Base-by-base conservation (phyloP, 1,140 invertebrate species). In the Globodera ellingtonae region DNA sequence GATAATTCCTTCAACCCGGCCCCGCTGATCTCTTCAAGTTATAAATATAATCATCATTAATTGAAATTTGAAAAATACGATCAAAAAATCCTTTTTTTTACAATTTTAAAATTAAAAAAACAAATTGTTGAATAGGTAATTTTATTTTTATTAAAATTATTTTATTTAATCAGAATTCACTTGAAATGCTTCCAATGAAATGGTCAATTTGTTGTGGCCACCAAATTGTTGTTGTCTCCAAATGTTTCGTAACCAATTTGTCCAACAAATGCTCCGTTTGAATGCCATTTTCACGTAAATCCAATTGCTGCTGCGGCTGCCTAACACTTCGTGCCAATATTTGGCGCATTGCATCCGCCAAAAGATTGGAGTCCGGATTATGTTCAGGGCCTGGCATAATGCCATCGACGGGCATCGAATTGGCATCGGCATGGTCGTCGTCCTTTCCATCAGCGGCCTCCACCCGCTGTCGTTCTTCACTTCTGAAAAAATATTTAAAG, bases 301-400 rank as follows among this genome's bases (percentile, higher is more conserved):
- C 15, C 18, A 21, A 44, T 67, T 7, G n/a, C 66, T 18, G n/a
- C 66, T 1, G n/a, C 18, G 18, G 66, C n/a, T 15, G 56, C 56
- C 4, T 15, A 59, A 59, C 56, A 67, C 5, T 67, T 67, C 66
- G 67, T 18, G 67, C 67, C 67, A 70, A 70, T 21, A 70, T 70
- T 21, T 70, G 18, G 67, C 67, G 67, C 67, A 70, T 70, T 70
- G 67, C 67, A 47, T 70, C 67, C 24, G 67, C 67, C 46, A 59
- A 59, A 59, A 59, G 50, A 13, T 52, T 52, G 46, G 67, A 70
- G 46, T 70, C 67, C 7, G 67, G 18, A 70, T 9, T 59, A 35
- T 70, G n/a, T 70, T 24, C 24, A 4, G 67, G 67, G 35, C 35
- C 35, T 35, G 35, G 35, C 35, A 35, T 35, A 3, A 35, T 24